These are phyloP conservation scores for Heliconius cydno DNA, from an alignment of 2,888 invertebrate genomes.

Conservation along the genomic window DNA sequence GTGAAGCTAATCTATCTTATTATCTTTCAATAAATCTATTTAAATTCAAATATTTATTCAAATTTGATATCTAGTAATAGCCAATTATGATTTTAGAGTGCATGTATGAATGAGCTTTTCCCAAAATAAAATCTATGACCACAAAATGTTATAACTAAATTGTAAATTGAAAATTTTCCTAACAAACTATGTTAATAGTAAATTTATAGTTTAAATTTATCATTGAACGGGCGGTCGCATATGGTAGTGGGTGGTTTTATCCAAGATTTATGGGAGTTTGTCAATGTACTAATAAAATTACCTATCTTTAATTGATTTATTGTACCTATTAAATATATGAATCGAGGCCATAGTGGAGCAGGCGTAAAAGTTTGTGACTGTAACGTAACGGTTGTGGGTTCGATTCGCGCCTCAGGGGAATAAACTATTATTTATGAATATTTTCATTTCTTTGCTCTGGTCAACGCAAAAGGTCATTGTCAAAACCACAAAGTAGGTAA, in stretches of 20 bases:
- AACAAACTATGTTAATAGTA: not conserved
- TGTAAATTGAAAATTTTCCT: conserved; percentile 5
- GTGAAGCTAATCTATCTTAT: too few relatives aligned
- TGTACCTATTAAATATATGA: not conserved
- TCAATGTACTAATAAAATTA: conserved; percentile 6
- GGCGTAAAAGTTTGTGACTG: too few relatives aligned
- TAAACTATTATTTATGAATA: too few relatives aligned
- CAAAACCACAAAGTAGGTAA: too few relatives aligned
- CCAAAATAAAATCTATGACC: not conserved
- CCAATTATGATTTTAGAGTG: not conserved
- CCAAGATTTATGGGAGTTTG: not conserved
- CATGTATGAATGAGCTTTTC: not conserved
- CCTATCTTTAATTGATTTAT: not conserved
- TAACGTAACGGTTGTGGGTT: too few relatives aligned
- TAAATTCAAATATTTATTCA: not conserved
- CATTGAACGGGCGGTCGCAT: not conserved
- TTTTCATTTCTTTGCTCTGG: too few relatives aligned
- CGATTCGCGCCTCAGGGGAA: too few relatives aligned
- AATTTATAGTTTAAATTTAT: conserved; percentile 11
- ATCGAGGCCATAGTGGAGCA: not conserved
- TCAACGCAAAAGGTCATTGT: too few relatives aligned
- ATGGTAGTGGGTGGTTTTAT: not conserved
- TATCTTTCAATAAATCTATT: not conserved
- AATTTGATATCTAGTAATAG: not conserved
- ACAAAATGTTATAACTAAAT: conserved; percentile 1